Base-by-base conservation (phyloP, 1,140 invertebrate genomes). In the Drosophila saltans region DNA sequence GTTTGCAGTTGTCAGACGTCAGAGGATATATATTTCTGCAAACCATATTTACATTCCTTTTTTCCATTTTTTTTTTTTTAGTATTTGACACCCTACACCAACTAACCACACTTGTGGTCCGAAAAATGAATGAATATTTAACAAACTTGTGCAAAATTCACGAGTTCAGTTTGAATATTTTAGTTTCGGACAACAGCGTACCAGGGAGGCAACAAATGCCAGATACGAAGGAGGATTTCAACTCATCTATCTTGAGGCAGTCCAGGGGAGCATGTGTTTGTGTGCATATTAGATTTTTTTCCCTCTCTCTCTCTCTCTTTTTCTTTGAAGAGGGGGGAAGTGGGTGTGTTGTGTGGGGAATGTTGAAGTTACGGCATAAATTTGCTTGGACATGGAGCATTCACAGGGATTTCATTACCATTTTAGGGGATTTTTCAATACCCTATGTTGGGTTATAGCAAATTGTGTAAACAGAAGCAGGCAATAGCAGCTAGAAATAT, bases 101-200 rank as follows among this genome's bases (percentile, higher is more conserved):
- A 81, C 45, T 52, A 52, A 52, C 45, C 45, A 52, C 81, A 73
- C 66, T 75, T 77, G 81, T 60, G 78, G 71, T 67, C 63, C 66
- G 70, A 71, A 74, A 81, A 74, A 81, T 76, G 70, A 78, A 83
- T 88, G 83, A 89, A 88, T 88, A 89, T 88, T 88, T 88, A 89
- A 89, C 76, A 66, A 83, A 80, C 73, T 75, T 89, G 77, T 83
- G 70, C 63, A 74, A 58, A 88, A 77, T 80, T 86, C 69, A 76
- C 65, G 69, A 76, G 67, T 58, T 60, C 40, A 64, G 58, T 67
- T 75, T 81, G 81, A 69, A 85, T 85, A 81, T 81, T 72, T 75
- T 56, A 81, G 78, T 62, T 72, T 21, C 16, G 45, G 45, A 52
- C 45, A 52, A 52, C 21, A 21, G 21, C 24, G 9, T 26, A 52